phyloP scores from a whole-genome alignment of 2,888 invertebrate genomes.

The Miltochrista miniata region DNA sequence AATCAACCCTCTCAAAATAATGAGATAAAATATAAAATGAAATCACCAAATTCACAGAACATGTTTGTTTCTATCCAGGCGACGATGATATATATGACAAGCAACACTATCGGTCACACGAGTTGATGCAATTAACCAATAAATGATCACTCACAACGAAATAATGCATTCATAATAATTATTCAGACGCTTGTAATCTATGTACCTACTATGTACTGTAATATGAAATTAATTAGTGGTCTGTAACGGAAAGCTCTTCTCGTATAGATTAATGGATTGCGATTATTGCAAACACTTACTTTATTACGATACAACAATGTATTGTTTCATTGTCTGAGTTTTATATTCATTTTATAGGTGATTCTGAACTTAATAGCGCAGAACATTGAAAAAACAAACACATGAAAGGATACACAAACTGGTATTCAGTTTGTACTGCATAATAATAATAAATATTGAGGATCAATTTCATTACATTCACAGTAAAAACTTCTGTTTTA shows the following conservation, averaged over 20 bases:
- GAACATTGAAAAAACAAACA: neutral
- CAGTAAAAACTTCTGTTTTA: neutral
- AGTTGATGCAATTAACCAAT: constrained; percentile 38
- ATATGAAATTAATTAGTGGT: constrained; percentile 72
- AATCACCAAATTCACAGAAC: neutral
- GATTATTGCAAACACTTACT: constrained; percentile 57
- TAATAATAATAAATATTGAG: neutral
- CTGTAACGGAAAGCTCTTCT: constrained; percentile 64
- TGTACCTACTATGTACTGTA: constrained; percentile 53
- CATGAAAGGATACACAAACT: neutral
- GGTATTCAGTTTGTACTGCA: neutral
- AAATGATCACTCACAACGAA: constrained; percentile 46
- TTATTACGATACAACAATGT: constrained; percentile 33
- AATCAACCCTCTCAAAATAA: neutral
- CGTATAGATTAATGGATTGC: constrained; percentile 67
- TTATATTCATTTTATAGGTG: neutral
- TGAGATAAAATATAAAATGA: neutral
- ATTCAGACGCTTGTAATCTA: constrained; percentile 49
- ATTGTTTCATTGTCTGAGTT: constrained; percentile 6
- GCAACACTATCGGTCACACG: constrained; percentile 24
- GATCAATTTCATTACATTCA: neutral
- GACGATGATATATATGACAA: constrained; percentile 26
- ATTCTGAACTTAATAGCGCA: neutral
- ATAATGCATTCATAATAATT: constrained; percentile 49
- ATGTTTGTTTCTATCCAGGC: constrained; percentile 15